These are phyloP conservation scores for Oncorhynchus nerka DNA, from an alignment of 2,113 vertebrate species.

Conservation along the genomic window DNA sequence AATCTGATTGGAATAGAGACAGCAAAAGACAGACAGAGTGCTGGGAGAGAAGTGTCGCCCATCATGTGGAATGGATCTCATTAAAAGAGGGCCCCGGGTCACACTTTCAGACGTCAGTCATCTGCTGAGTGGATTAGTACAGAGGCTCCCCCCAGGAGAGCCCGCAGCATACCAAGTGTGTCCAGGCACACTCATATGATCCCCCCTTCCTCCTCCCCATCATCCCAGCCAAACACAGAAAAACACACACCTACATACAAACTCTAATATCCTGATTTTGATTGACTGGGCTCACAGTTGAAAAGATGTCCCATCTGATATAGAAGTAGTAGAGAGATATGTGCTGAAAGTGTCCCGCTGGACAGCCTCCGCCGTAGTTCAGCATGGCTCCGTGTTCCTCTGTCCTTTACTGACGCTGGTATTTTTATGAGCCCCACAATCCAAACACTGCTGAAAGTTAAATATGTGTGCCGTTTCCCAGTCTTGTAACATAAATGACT, in stretches of 20 bases:
- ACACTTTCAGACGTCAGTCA: slow-evolving; percentile 77
- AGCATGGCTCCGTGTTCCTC: slow-evolving; percentile 10
- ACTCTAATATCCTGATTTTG: slow-evolving; percentile 9
- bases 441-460: slow-evolving; percentile 7
- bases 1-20: slow-evolving; percentile 51
- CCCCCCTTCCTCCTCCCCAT: slow-evolving; percentile 30
- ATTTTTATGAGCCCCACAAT: slow-evolving; percentile 16
- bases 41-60: slow-evolving; percentile 68
- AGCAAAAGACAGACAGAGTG: slow-evolving; percentile 55
- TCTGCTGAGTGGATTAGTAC: slow-evolving; percentile 67
- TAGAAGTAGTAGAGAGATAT: slow-evolving; percentile 8
- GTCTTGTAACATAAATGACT: background rate
- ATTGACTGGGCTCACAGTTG: slow-evolving; percentile 12
- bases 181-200: slow-evolving; percentile 33
- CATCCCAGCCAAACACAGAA: slow-evolving; percentile 40
- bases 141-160: slow-evolving; percentile 50
- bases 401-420: slow-evolving; percentile 10
- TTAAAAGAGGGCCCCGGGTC: slow-evolving; percentile 77
- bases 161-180: slow-evolving; percentile 57
- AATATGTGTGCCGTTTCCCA: background rate
- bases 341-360: background rate
- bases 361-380: background rate
- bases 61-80: slow-evolving; percentile 75
- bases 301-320: slow-evolving; percentile 7
- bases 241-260: slow-evolving; percentile 31